Percentiles rank a stretch among this genome's conserved stretches.
phyloP scores from a whole-genome alignment of 2,888 invertebrate species.

The Cantharis lateralis region DNA sequence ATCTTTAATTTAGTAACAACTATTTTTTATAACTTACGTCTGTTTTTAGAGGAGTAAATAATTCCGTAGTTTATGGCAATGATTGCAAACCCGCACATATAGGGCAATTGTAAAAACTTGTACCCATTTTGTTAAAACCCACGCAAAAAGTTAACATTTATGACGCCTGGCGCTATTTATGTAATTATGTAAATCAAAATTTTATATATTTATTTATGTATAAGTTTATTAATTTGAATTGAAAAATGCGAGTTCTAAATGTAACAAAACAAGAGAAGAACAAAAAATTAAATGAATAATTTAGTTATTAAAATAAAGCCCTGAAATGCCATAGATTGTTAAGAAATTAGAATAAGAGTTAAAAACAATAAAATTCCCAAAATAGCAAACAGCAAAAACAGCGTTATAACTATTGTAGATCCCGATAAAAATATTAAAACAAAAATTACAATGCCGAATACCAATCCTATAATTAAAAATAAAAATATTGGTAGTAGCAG shows the following conservation, averaged over 20 bases:
- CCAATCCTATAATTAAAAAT: background rate
- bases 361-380: background rate
- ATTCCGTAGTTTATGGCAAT: background rate
- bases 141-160: slow-evolving; percentile 1
- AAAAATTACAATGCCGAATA: background rate
- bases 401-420: background rate
- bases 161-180: background rate
- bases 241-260: background rate
- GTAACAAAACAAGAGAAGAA: background rate
- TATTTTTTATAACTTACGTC: background rate
- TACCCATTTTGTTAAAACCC: background rate
- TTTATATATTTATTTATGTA: background rate
- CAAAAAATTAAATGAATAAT: background rate
- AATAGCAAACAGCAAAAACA: background rate
- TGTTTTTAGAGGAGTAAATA: background rate
- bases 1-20: too few species aligned
- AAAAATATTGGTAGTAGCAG: background rate
- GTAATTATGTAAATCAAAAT: slow-evolving; percentile 4
- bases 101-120: background rate
- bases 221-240: background rate
- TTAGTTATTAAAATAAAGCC: background rate
- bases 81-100: background rate
- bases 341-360: background rate
- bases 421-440: background rate
- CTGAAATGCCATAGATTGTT: background rate